Base-by-base conservation (phyloP, 2,888 invertebrate genomes). In the Atethmia centrago region DNA sequence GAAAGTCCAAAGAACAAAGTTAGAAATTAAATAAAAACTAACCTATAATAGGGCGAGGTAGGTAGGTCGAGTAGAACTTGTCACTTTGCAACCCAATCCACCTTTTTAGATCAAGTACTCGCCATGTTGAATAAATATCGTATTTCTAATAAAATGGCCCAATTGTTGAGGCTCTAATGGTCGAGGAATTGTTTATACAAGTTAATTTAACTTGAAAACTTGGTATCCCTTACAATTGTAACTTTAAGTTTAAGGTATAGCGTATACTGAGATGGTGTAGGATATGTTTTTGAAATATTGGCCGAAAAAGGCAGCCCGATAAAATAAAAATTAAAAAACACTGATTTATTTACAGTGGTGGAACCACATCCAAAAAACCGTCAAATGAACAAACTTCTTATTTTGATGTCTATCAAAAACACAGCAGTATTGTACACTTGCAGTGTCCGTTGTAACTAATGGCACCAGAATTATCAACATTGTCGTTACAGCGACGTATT, bases 171-270 rank as follows among this genome's bases (percentile, higher is more conserved):
- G 55, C 63, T 67, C 36, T 82, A 84, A 86, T 78, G 80, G 82
- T 68, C 65, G 79, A 64, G 62, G 72, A 85, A 85, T 85, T 86
- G 84, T 79, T 76, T 74, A 87, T 86, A 85, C 80, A 84, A 85
- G 82, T 86, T 86, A 86, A 86, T 87, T 86, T 87, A 86, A 85
- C 77, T 87, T 83, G 82, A 85, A 82, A 86, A 83, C 76, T 85
- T 62, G 79, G 85, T 85, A 78, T 85, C 77, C 73, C 71, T 86
- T 80, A 87, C 86, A 82, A 85, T 82, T 77, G 77, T 77, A 69
- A 69, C 55, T 80, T 80, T 63, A 51, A 64, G 51, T 45, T n/a
- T 78, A 68, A 74, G 42, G 83, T 2, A 2, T 8, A 14, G 0
- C 66, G 55, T 3, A 45, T 12, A 81, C 47, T 36, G 47, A 21